Evolutionary conservation across 1,140 invertebrate species (phyloP).

Genomic region (Ostrea edulis): DNA sequence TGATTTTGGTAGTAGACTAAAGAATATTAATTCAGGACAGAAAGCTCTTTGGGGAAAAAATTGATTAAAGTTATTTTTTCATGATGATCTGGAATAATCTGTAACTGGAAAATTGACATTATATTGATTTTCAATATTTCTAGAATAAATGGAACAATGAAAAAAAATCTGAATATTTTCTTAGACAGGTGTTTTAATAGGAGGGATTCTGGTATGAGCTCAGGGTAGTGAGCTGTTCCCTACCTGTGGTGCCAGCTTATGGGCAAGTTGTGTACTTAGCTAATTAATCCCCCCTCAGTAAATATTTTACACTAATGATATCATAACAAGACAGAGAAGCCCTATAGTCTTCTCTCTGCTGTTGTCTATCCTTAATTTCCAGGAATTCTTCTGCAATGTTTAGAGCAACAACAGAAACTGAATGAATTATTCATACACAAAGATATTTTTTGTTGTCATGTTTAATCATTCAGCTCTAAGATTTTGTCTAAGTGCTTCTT

Average conservation of each 20-base stretch:
- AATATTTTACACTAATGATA: constrained; percentile 27
- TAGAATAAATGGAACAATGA: too few relatives aligned
- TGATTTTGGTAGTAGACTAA: too few relatives aligned
- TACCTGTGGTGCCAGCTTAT: background rate
- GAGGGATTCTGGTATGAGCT: background rate
- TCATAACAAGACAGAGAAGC: background rate
- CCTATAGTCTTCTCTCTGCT: background rate
- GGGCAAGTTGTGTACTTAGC: background rate
- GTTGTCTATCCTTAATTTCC: background rate
- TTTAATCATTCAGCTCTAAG: background rate
- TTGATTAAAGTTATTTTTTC: too few relatives aligned
- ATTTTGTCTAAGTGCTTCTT: background rate
- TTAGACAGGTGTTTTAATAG: too few relatives aligned
- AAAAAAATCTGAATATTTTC: too few relatives aligned
- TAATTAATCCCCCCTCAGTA: constrained; percentile 26
- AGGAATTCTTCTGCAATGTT: background rate
- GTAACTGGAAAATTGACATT: too few relatives aligned
- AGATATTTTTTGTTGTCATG: background rate
- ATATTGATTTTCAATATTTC: too few relatives aligned
- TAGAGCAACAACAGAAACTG: background rate
- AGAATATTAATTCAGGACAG: too few relatives aligned
- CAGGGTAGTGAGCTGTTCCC: background rate
- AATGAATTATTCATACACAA: background rate
- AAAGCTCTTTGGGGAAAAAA: too few relatives aligned
- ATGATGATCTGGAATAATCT: too few relatives aligned